phyloP scores from a whole-genome alignment of 2,113 vertebrate species.

The Engraulis encrasicolus region DNA sequence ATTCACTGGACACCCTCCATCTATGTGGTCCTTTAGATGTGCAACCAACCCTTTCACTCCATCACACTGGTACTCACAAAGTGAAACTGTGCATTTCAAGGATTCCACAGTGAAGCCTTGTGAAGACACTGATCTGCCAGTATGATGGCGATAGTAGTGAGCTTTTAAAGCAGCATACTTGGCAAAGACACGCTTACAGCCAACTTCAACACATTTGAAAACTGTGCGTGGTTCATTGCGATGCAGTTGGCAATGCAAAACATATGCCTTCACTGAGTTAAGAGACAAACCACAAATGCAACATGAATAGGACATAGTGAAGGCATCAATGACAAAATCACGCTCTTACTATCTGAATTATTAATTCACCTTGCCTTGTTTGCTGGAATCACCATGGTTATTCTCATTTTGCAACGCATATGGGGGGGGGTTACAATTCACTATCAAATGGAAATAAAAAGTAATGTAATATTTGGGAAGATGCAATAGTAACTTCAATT shows the following conservation, averaged over 20 bases:
- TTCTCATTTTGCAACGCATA: too few relatives aligned
- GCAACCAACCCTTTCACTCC: not conserved
- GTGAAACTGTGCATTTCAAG: constrained; percentile 38
- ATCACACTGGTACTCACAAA: constrained; percentile 37
- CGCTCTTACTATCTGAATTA: too few relatives aligned
- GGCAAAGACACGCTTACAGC: constrained; percentile 40
- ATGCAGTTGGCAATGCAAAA: constrained; percentile 45
- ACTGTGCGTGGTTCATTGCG: constrained; percentile 35
- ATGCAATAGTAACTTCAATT: too few relatives aligned
- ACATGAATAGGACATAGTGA: too few relatives aligned
- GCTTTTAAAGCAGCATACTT: constrained; percentile 39
- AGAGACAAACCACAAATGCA: constrained; percentile 8
- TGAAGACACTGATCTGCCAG: not conserved
- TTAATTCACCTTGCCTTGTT: too few relatives aligned
- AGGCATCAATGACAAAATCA: too few relatives aligned
- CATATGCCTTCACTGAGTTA: constrained; percentile 29
- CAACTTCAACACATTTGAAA: constrained; percentile 42
- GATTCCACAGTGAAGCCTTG: not conserved
- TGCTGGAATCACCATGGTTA: too few relatives aligned
- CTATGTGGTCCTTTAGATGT: constrained; percentile 45
- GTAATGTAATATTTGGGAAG: too few relatives aligned
- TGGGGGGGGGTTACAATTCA: too few relatives aligned
- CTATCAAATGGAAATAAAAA: too few relatives aligned
- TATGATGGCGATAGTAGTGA: constrained; percentile 37
- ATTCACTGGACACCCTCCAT: constrained; percentile 9